These are phyloP conservation scores for Catagonus wagneri DNA, from an alignment of 2,113 vertebrate genomes.

Conservation along the genomic window DNA sequence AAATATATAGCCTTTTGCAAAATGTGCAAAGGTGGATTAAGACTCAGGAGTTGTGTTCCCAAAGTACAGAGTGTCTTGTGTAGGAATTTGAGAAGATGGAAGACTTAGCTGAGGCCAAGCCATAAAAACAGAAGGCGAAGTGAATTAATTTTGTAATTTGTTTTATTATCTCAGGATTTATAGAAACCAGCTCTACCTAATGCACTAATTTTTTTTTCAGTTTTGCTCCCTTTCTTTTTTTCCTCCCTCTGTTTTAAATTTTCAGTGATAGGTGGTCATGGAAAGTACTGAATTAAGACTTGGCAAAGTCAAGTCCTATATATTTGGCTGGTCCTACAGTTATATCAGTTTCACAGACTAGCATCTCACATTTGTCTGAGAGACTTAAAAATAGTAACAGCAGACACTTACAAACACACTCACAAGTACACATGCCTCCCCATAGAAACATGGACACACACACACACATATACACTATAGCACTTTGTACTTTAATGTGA, in stretches of 20 bases:
- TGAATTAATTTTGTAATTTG: slow-evolving; percentile 60
- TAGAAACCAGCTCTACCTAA: slow-evolving; percentile 40
- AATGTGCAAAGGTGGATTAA: slow-evolving; percentile 54
- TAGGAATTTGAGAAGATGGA: slow-evolving; percentile 43
- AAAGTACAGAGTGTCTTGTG: neutral
- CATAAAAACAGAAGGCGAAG: slow-evolving; percentile 57
- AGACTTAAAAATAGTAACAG: neutral
- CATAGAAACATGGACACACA: fast-evolving
- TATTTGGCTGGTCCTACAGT: neutral
- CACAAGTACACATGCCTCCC: fast-evolving
- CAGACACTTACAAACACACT: neutral
- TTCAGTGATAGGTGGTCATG: slow-evolving; percentile 24
- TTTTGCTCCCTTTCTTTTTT: neutral
- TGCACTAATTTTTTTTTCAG: neutral
- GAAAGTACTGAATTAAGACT: slow-evolving; percentile 61
- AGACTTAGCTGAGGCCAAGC: neutral
- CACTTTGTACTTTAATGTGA: neutral
- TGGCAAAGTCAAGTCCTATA: neutral
- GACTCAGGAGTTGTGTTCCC: neutral
- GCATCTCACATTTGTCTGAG: neutral
- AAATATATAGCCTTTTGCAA: slow-evolving; percentile 54
- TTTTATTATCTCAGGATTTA: slow-evolving; percentile 57
- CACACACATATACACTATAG: neutral
- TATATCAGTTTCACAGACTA: neutral
- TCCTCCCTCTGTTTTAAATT: slow-evolving; percentile 3